Evolutionary conservation across 2,888 invertebrate species (phyloP), one percentile per base, ranked within the genome.

Genomic region (Pachycephus smyrnensis): DNA sequence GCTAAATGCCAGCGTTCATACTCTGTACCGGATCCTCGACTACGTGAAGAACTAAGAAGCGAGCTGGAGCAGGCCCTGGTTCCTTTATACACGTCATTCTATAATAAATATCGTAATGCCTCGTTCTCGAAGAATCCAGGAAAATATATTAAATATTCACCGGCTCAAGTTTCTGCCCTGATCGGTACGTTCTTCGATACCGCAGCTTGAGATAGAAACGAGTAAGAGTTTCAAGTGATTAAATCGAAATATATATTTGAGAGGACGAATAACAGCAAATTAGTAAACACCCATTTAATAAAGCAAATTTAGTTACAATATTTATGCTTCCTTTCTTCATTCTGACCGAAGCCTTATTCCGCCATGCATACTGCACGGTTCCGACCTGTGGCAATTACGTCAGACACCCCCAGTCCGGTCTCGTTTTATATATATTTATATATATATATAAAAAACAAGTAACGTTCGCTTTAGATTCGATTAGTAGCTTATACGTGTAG

Each of bases 141-240:
- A 81, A 99, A 99, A 92, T 98, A 99, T 92, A 94, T 98, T 79
- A 98, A 97, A 92, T 97, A 97, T 90, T 95, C 95, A 40, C 97
- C 98, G 1, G 94, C 96, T 86, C 96, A 97, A 91, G 96, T 99
- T 11, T 95, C 96, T 2, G 94, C 95, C 0, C 94, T 97, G 89
- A 94, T 99, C 75, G 97, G 98, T 89, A 96, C 96, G 80, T 97
- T 98, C 89, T 99, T 99, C 92, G 98, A 98, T 92, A 96, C 97
- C 84, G 95, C 96, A 73, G 96, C 96, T 40, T 96, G 93, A 92
- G 75, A 68, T 33, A 78, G 30, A 75, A 75, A 23, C 32, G 11
- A 73, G 30, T 36, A 77, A 73, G 36, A 36, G 55, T 71, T 75
- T 31, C 32, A 81, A 77, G 75, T 79, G 75, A 55, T 76, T 75